These are phyloP conservation scores for Sphyrna mokarran DNA, from an alignment of 2,113 vertebrate genomes.

Conservation along the genomic window DNA sequence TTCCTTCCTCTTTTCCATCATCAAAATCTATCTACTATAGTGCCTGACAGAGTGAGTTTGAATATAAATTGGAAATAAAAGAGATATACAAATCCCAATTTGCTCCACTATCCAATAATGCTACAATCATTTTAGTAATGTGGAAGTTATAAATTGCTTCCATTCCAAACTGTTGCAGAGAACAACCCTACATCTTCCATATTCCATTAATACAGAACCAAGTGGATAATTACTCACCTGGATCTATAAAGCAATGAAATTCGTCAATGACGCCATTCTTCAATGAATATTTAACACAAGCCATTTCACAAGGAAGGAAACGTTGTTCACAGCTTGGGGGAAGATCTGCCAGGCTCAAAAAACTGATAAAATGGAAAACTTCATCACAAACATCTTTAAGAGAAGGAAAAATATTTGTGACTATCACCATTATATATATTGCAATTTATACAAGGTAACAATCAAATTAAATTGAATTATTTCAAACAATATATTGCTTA, in stretches of 20 bases:
- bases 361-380: conserved; percentile 64
- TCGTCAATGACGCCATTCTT: conserved; percentile 54
- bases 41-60: background rate
- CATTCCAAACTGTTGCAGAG: background rate
- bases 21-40: background rate
- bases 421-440: background rate
- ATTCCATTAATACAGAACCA: background rate
- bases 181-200: conserved; percentile 20
- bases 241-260: conserved; percentile 65
- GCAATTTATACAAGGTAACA: background rate
- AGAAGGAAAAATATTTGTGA: background rate
- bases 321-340: conserved; percentile 59
- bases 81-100: background rate
- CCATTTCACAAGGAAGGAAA: conserved; percentile 69
- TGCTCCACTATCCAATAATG: background rate
- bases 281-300: conserved; percentile 62
- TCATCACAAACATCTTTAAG: conserved; percentile 49
- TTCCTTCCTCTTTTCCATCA: background rate
- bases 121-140: background rate
- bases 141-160: background rate
- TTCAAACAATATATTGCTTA: background rate
- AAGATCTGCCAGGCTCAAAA: conserved; percentile 64
- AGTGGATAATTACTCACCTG: conserved; percentile 50
- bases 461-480: background rate
- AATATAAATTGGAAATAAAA: background rate